A percentile compares a stretch with the other conserved stretches of the same genome.
Evolutionary conservation across 2,888 invertebrate species (phyloP).

Genomic region (Omphaloscelis lunosa): DNA sequence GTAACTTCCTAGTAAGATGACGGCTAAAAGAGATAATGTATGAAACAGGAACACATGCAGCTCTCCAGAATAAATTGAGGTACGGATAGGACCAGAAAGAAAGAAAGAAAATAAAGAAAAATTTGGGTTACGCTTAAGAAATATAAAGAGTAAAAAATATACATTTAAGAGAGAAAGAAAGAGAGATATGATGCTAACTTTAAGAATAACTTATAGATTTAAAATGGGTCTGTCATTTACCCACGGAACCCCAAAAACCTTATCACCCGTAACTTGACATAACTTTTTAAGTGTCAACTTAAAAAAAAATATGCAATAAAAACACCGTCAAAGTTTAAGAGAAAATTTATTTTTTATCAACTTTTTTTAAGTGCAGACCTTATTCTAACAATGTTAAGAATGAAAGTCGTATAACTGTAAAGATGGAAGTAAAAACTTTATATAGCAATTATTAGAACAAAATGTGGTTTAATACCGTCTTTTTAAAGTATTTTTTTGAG

Average conservation of each 20-base stretch:
- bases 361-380: constrained; percentile 24
- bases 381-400: constrained; percentile 25
- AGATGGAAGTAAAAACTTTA: constrained; percentile 40
- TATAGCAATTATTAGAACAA: constrained; percentile 46
- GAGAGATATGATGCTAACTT: too few relatives aligned
- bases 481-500: constrained; percentile 34
- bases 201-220: too few relatives aligned
- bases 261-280: constrained; percentile 61
- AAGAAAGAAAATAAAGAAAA: too few relatives aligned
- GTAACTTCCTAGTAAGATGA: too few relatives aligned
- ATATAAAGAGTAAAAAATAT: too few relatives aligned
- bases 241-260: constrained; percentile 46
- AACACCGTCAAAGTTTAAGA: constrained; percentile 56
- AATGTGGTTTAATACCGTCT: constrained; percentile 39
- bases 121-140: too few relatives aligned
- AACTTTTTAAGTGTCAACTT: constrained; percentile 67
- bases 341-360: constrained; percentile 45
- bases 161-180: too few relatives aligned
- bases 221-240: neutral
- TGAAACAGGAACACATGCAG: too few relatives aligned
- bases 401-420: constrained; percentile 29
- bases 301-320: constrained; percentile 64
- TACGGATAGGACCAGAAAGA: too few relatives aligned
- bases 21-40: too few relatives aligned
- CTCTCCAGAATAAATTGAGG: too few relatives aligned